Evolutionary conservation across 2,888 invertebrate genomes (phyloP).

Genomic region (Ptychoptera albimana): DNA sequence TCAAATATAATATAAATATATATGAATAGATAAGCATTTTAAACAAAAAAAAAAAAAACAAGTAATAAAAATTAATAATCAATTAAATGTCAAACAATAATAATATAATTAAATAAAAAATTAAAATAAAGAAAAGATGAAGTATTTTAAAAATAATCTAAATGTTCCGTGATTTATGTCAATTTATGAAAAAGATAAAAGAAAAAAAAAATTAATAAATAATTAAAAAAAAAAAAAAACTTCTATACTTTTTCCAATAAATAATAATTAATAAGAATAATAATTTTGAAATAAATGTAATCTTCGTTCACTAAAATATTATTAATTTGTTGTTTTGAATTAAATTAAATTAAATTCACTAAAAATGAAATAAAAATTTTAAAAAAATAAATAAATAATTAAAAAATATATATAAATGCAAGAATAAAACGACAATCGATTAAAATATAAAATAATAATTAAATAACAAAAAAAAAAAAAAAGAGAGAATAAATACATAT

Average conservation of each 20-base stretch:
- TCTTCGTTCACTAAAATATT: not conserved
- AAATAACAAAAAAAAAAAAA: no score
- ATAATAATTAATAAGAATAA: not conserved
- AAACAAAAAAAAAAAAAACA: not conserved
- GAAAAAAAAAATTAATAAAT: not conserved
- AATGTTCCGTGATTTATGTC: slow-evolving; percentile 7
- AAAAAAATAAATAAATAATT: slow-evolving; percentile 9
- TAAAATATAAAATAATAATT: no score
- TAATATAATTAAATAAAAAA: no score
- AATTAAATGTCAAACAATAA: not conserved
- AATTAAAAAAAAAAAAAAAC: not conserved
- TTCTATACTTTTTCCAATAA: not conserved
- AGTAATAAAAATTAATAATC: not conserved
- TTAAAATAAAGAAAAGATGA: no score
- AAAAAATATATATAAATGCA: slow-evolving; percentile 1
- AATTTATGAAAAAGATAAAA: slow-evolving; percentile 8
- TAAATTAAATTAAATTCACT: no score
- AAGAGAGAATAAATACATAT: no score
- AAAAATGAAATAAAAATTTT: not conserved
- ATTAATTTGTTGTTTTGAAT: not conserved
- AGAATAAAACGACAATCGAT: no score
- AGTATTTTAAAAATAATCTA: slow-evolving; percentile 2
- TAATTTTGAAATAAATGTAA: not conserved
- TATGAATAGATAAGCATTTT: not conserved
- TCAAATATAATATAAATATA: not conserved